Percentiles rank a stretch among this genome's conserved stretches.
Conservation (phyloP, 2,888 invertebrate species). For the Orgyia antiqua region DNA sequence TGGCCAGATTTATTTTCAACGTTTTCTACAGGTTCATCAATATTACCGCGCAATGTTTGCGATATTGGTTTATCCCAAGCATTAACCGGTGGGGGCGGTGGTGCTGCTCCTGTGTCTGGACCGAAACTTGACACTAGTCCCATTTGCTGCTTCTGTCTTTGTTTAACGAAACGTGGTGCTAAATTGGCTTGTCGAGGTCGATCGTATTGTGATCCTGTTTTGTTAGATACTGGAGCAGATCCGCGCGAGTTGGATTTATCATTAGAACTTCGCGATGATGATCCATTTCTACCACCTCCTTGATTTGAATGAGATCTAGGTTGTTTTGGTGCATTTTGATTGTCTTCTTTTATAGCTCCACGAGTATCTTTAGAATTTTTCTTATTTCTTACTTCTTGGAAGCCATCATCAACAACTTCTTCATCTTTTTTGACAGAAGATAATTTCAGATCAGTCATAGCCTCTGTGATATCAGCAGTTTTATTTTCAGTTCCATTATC, state of each 20-base stretch:
- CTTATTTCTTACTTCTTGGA: slow-evolving; percentile 91
- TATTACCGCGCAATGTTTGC: slow-evolving; percentile 80
- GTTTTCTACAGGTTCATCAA: slow-evolving; percentile 52
- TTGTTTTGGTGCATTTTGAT: slow-evolving; percentile 43
- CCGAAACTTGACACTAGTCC: slow-evolving; percentile 59
- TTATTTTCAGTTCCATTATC: slow-evolving; percentile 48
- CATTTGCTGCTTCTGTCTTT: slow-evolving; percentile 78
- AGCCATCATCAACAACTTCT: slow-evolving; percentile 82
- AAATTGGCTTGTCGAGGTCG: slow-evolving; percentile 80
- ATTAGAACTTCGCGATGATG: slow-evolving; percentile 57
- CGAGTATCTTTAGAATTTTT: slow-evolving; percentile 83
- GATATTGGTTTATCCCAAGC: slow-evolving; percentile 93
- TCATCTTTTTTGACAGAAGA: slow-evolving; percentile 60
- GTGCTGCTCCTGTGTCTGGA: slow-evolving; percentile 75
- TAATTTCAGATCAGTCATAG: slow-evolving; percentile 61
- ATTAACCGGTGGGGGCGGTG: slow-evolving; percentile 85
- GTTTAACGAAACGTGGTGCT: slow-evolving; percentile 88
- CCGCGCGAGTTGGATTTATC: slow-evolving; percentile 59
- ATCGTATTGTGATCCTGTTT: slow-evolving; percentile 59
- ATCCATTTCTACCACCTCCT: slow-evolving; percentile 64
- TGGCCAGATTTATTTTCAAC: slow-evolving; percentile 57
- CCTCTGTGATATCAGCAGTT: slow-evolving; percentile 58
- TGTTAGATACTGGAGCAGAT: slow-evolving; percentile 48
- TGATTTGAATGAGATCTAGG: slow-evolving; percentile 70
- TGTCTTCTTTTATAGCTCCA: slow-evolving; percentile 56